Conservation (phyloP, 2,797 vertebrate genomes). For the Psittacula derbiana region DNA sequence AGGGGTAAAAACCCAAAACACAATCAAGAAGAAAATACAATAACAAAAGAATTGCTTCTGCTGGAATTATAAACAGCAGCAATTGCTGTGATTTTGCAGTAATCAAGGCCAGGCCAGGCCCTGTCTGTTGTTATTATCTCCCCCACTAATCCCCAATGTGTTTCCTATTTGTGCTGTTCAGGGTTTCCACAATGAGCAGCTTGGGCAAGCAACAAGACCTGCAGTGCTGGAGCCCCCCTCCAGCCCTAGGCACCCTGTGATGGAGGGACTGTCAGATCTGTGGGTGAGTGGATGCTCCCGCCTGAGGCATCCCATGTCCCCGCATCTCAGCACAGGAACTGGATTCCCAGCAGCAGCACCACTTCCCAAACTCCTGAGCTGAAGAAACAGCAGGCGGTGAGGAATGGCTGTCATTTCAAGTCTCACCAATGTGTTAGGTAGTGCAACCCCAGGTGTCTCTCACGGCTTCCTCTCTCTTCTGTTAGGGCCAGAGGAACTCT, state of each 20-base stretch:
- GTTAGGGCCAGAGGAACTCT: neutral
- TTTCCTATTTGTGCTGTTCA: slow-evolving; percentile 74
- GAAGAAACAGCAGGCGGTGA: no score
- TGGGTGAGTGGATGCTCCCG: fast-evolving
- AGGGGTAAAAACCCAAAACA: neutral
- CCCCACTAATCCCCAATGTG: slow-evolving; percentile 74
- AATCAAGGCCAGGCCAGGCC: slow-evolving; percentile 71
- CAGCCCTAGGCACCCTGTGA: neutral
- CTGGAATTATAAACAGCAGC: slow-evolving; percentile 60
- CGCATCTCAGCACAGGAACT: neutral
- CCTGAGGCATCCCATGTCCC: fast-evolving
- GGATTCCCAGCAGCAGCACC: neutral
- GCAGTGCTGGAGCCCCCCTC: neutral
- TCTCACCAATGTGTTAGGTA: neutral
- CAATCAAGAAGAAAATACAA: slow-evolving; percentile 46
- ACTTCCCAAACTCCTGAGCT: fast-evolving
- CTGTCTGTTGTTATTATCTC: slow-evolving; percentile 69
- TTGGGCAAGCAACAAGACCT: neutral
- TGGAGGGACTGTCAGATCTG: neutral
- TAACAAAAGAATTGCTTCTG: slow-evolving; percentile 22
- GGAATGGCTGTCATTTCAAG: neutral
- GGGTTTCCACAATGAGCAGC: slow-evolving; percentile 42
- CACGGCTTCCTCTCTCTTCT: neutral
- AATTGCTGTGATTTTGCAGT: slow-evolving; percentile 45
- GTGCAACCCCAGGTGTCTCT: neutral